Evolutionary conservation across 2,888 invertebrate genomes (phyloP), one percentile per base, ranked within the genome.

Genomic region (Anarsia innoxiella): DNA sequence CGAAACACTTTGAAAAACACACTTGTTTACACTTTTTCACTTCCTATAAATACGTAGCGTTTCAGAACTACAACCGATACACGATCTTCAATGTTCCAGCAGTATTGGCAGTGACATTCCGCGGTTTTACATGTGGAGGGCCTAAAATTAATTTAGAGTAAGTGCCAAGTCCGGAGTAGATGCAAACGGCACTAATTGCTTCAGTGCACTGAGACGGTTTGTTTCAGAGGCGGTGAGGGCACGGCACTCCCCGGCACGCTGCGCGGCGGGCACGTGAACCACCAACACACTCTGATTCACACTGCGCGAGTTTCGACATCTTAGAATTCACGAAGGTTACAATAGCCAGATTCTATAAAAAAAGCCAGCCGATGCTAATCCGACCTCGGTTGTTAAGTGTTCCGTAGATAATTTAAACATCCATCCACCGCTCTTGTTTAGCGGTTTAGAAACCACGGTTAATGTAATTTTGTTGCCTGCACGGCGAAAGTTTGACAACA

Each of bases 221-320:
- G 76, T 76, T 71, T 63, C 73, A 25, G 64, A 51, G 19, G 13
- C 19, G 23, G 10, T 19, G n/a, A n/a, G n/a, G n/a, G n/a, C n/a
- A n/a, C n/a, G n/a, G n/a, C n/a, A n/a, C n/a, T n/a, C n/a, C n/a
- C n/a, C n/a, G n/a, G n/a, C n/a, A 5, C 15, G 30, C 13, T 11
- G 30, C 15, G 8, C 14, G 13, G 56, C 56, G 52, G 59, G 53
- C 66, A 64, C 61, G 64, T 68, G 67, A 68, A 73, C 66, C 61
- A 64, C 65, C 59, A 65, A 56, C 67, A 66, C 71, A 68, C 56
- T 72, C 75, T 74, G 78, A 74, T 72, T 79, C 82, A 79, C 66
- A 57, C 57, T 59, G 56, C 53, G 52, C 62, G 57, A 66, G 69
- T 79, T 80, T 76, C 77, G 63, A 80, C 74, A 67, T 55, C 53